Conservation (phyloP, 2,797 vertebrate species). For the Cuniculus paca region DNA sequence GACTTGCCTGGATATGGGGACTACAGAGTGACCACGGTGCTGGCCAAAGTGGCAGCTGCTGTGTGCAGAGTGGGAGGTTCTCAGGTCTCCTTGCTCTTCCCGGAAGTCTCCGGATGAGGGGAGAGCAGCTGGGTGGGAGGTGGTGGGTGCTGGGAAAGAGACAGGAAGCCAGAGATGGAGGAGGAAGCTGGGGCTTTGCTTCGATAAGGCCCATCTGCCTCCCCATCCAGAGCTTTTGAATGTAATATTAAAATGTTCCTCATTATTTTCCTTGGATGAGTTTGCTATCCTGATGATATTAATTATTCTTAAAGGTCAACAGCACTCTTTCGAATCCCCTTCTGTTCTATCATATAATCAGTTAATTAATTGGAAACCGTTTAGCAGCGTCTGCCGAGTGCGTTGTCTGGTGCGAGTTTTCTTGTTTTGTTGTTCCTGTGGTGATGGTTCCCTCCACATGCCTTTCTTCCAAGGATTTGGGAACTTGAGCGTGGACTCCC, state of each 20-base stretch:
- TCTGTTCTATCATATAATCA: slow-evolving; percentile 92
- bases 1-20: not conserved
- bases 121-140: not conserved
- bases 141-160: not conserved
- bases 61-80: not conserved
- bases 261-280: slow-evolving; percentile 90
- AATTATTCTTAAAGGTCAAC: slow-evolving; percentile 94
- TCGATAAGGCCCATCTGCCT: slow-evolving; percentile 73
- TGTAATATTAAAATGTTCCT: slow-evolving; percentile 88
- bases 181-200: not conserved
- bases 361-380: slow-evolving; percentile 92
- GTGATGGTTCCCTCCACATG: not conserved
- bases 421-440: slow-evolving; percentile 80
- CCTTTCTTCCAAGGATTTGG: slow-evolving; percentile 63
- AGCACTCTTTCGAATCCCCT: slow-evolving; percentile 89
- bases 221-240: slow-evolving; percentile 69
- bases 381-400: slow-evolving; percentile 87
- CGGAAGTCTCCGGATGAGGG: not conserved
- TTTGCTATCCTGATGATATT: slow-evolving; percentile 91
- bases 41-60: not conserved
- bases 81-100: not conserved
- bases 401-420: slow-evolving; percentile 79
- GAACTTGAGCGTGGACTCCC: not conserved
- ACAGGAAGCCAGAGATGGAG: not conserved
- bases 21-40: not conserved